These are phyloP conservation scores for Eurytoma californica DNA, from an alignment of 2,888 invertebrate genomes.

Conservation along the genomic window DNA sequence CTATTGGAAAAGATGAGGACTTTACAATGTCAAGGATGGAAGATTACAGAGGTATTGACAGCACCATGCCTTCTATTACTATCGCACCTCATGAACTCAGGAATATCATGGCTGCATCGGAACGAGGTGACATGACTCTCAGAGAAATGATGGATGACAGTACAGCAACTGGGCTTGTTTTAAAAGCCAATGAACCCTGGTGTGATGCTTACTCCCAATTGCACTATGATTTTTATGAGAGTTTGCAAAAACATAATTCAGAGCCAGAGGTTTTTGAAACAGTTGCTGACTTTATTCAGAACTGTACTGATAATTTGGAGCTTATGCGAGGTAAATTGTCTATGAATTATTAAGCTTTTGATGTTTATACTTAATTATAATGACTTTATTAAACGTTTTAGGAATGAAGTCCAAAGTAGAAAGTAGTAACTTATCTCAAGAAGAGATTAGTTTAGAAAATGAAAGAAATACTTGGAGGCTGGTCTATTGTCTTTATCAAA, in stretches of 20 bases:
- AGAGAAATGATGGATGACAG: constrained; percentile 72
- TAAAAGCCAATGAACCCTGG: constrained; percentile 70
- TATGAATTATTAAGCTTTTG: not conserved
- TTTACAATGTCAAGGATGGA: constrained; percentile 29
- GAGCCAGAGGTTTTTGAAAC: constrained; percentile 79
- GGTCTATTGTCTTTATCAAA: constrained; percentile 87
- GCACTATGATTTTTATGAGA: constrained; percentile 70
- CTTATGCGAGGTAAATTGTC: constrained; percentile 69
- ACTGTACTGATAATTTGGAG: constrained; percentile 80
- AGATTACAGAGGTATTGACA: constrained; percentile 26
- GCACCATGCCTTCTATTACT: constrained; percentile 59
- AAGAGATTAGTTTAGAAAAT: constrained; percentile 79
- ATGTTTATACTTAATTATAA: constrained; percentile 4
- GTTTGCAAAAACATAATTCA: constrained; percentile 67
- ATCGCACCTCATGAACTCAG: constrained; percentile 64
- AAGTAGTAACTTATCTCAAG: constrained; percentile 64
- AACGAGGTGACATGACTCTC: constrained; percentile 65
- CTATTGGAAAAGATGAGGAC: constrained; percentile 27
- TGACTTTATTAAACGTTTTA: constrained; percentile 51
- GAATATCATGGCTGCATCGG: constrained; percentile 63
- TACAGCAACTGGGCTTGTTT: constrained; percentile 67
- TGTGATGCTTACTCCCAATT: constrained; percentile 67
- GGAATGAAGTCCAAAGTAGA: constrained; percentile 73
- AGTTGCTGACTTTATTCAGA: constrained; percentile 80
- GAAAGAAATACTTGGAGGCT: constrained; percentile 94